Evolutionary conservation across 2,888 invertebrate genomes (phyloP), one percentile per base, ranked within the genome.

Genomic region (Aspidiotus rigidus): DNA sequence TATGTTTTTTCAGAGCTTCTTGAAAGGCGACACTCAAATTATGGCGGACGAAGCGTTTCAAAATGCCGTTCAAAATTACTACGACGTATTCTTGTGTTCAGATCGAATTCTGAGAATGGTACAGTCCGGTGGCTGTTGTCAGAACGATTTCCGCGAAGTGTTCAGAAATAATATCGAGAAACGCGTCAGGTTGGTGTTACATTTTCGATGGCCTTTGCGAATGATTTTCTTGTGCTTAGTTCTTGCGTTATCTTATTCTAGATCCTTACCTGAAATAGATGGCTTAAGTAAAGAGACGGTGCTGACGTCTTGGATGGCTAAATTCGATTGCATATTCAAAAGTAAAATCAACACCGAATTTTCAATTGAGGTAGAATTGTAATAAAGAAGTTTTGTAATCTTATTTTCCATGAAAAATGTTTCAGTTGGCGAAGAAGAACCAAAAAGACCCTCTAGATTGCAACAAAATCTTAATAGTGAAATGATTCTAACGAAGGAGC

Each of bases 241-340:
- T 44, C 49, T 13, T 61, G 40, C 53, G 28, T 69, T 7, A 13
- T 39, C 9, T 56, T 8, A 62, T 77, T 78, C 60, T 78, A 89
- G 94, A 80, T 95, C 94, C 77, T 84, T 99, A 77, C 99, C 99
- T 73, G 98, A 99, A 85, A 98, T 99, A 78, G 98, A 99, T 81
- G 99, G 99, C 73, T 82, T 99, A 75, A 97, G 95, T 81, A 99
- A 99, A 82, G 98, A 98, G 81, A 98, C 97, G 59, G 98, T 99
- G 56, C 83, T 98, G 74, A 95, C 95, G 73, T 97, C 97, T 59
- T 99, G 99, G 99, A 89, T 99, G 86, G 94, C 96, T 70, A 99
- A 97, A 80, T 98, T 97, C 80, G 99, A 99, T 81, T 94, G 96
- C 79, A 98, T 99, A 77, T 88, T 96, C 79, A 93, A 93, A 81